These are phyloP conservation scores for Microctonus hyperodae DNA, from an alignment of 2,888 invertebrate species.

Conservation along the genomic window DNA sequence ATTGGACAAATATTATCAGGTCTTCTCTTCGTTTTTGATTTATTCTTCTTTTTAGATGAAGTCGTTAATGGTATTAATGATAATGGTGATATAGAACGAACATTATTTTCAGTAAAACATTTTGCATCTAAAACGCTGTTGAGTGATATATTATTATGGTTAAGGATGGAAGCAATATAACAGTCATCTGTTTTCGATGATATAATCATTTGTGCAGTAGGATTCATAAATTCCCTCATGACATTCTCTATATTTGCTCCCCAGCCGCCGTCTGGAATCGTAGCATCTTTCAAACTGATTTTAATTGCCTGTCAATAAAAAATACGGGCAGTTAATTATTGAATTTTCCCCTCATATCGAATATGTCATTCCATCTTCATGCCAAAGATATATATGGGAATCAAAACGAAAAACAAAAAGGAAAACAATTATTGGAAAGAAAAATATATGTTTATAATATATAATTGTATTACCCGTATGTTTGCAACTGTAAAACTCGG, in stretches of 20 bases:
- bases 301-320: constrained; percentile 54
- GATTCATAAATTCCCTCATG: constrained; percentile 56
- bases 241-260: constrained; percentile 52
- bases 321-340: constrained; percentile 58
- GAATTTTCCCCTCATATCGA: constrained; percentile 40
- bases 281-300: constrained; percentile 55
- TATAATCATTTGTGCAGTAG: constrained; percentile 59
- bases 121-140: not conserved
- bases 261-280: constrained; percentile 62
- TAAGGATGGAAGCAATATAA: constrained; percentile 45
- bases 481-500: not conserved
- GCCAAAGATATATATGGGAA: not conserved
- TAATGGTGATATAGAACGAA: too few relatives aligned
- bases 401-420: not conserved
- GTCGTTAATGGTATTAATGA: not conserved
- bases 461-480: not conserved
- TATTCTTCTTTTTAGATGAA: not conserved
- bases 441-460: too few relatives aligned
- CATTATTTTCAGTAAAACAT: not conserved
- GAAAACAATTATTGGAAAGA: too few relatives aligned
- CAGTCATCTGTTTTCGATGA: constrained; percentile 44
- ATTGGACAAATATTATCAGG: not conserved
- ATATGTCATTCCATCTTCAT: not conserved
- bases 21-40: not conserved
- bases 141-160: constrained; percentile 48